Percentiles rank a stretch among this genome's conserved stretches.
These are phyloP conservation scores for Lonchura striata DNA, from an alignment of 2,113 vertebrate genomes.

Conservation along the genomic window DNA sequence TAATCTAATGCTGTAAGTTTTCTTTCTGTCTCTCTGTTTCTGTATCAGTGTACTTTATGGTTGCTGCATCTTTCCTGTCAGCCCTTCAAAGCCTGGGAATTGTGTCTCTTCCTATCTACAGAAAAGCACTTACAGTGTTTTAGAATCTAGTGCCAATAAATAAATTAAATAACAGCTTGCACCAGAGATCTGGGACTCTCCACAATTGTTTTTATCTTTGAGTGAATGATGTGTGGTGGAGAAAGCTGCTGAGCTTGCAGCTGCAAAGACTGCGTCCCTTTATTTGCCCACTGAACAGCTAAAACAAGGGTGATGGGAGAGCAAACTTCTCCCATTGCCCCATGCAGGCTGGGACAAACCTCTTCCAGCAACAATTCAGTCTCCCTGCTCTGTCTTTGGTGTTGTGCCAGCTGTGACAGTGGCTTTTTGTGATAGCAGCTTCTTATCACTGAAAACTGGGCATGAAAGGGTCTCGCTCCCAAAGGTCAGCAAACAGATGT, in stretches of 20 bases:
- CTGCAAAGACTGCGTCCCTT: background rate
- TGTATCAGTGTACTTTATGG: background rate
- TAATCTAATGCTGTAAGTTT: background rate
- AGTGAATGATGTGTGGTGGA: background rate
- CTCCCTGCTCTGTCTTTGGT: background rate
- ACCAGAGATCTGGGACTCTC: background rate
- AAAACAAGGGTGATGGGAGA: background rate
- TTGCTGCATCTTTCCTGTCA: background rate
- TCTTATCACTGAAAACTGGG: background rate
- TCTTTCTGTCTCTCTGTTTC: background rate
- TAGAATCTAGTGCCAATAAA: slow-evolving; percentile 21
- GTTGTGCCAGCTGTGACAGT: background rate
- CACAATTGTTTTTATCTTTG: background rate
- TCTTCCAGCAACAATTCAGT: background rate
- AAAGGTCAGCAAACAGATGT: slow-evolving; percentile 56
- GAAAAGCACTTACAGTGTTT: background rate
- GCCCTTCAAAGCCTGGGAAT: background rate
- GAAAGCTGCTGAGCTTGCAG: slow-evolving; percentile 52
- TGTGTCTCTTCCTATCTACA: background rate
- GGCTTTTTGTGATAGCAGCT: background rate
- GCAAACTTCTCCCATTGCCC: background rate
- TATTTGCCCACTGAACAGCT: background rate
- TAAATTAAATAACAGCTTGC: slow-evolving; percentile 20
- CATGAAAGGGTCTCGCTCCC: background rate
- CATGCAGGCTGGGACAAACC: background rate